Evolutionary conservation across 2,888 invertebrate genomes (phyloP).

Genomic region (Leucoma salicis): DNA sequence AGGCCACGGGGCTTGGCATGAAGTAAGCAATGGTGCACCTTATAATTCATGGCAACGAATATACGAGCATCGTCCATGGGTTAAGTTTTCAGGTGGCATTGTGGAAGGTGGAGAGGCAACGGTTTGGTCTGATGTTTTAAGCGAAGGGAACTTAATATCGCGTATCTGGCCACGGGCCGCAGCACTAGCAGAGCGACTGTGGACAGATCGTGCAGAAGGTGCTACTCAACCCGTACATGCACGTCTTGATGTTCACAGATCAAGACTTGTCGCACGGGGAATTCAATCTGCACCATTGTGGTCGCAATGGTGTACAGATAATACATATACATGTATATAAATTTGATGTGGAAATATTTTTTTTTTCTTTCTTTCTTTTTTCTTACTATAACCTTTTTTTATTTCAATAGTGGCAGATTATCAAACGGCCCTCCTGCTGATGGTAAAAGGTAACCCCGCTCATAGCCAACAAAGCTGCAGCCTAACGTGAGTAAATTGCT

Average conservation of each 20-base stretch:
- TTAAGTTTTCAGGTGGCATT: constrained; percentile 54
- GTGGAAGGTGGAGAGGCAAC: constrained; percentile 89
- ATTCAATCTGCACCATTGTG: constrained; percentile 85
- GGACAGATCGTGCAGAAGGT: constrained; percentile 83
- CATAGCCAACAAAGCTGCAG: too few species aligned
- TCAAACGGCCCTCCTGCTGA: too few species aligned
- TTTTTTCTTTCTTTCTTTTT: too few species aligned
- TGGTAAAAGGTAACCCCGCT: too few species aligned
- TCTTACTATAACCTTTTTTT: too few species aligned
- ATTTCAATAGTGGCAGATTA: too few species aligned
- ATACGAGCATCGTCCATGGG: constrained; percentile 89
- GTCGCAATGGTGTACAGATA: constrained; percentile 88
- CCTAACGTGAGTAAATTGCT: too few species aligned
- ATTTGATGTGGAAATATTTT: too few species aligned
- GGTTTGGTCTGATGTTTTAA: constrained; percentile 90
- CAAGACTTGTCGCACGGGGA: constrained; percentile 82
- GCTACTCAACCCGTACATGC: constrained; percentile 82
- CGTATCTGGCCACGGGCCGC: constrained; percentile 91
- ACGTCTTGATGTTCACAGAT: constrained; percentile 84
- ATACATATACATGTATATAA: constrained; percentile 84
- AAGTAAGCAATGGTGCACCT: constrained; percentile 88
- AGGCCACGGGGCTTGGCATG: constrained; percentile 90
- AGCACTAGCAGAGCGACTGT: constrained; percentile 89
- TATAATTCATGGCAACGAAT: constrained; percentile 93
- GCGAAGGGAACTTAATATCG: constrained; percentile 85